Conservation (phyloP, 2,113 vertebrate species). For the Chionodraco myersi region DNA sequence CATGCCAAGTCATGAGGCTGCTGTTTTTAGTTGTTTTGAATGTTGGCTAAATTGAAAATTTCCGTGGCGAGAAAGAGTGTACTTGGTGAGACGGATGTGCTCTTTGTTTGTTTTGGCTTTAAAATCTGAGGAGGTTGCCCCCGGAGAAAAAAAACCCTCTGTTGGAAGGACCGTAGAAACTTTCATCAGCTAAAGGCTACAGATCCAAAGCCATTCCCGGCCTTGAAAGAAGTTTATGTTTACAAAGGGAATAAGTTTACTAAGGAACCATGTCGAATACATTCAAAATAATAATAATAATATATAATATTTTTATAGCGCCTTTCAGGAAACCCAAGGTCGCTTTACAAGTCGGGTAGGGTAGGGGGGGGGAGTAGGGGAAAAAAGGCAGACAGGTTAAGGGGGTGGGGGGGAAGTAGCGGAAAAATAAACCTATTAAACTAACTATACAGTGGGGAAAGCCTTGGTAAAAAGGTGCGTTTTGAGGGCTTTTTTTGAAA, state of each 20-base stretch:
- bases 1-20: slow-evolving; percentile 5
- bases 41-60: slow-evolving; percentile 42
- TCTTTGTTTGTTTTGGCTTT: slow-evolving; percentile 35
- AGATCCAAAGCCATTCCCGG: slow-evolving; percentile 17
- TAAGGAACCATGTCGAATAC: slow-evolving; percentile 34
- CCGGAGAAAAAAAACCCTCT: slow-evolving; percentile 2
- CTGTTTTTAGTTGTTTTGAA: slow-evolving; percentile 7
- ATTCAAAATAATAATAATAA: neutral
- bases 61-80: neutral
- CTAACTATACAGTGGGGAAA: no score
- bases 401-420: no score
- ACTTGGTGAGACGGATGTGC: neutral
- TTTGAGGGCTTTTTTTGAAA: no score
- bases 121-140: neutral
- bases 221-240: slow-evolving; percentile 21
- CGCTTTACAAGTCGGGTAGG: no score
- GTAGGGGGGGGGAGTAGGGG: no score
- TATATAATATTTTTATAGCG: no score
- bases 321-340: no score
- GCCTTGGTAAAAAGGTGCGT: no score
- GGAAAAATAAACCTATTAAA: no score
- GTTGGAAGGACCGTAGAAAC: slow-evolving; percentile 22
- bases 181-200: slow-evolving; percentile 11
- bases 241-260: slow-evolving; percentile 50
- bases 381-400: no score